These are phyloP conservation scores for Sebastes matsubarae DNA, from an alignment of 2,797 vertebrate species.

Conservation along the genomic window DNA sequence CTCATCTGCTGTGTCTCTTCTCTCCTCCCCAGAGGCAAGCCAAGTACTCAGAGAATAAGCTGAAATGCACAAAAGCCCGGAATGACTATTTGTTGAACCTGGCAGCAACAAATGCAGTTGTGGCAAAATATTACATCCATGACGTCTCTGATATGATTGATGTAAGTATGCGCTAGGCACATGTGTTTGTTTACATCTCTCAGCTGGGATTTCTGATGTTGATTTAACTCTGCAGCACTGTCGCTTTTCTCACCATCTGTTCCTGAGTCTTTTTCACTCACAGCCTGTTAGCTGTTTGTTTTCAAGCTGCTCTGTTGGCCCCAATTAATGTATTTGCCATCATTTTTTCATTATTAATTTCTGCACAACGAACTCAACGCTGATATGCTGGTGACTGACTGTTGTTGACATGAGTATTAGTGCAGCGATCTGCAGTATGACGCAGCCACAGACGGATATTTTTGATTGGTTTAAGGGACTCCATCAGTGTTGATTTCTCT, in stretches of 20 bases:
- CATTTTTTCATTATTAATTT: constrained; percentile 22
- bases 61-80: constrained; percentile 98
- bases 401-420: constrained; percentile 3
- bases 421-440: not conserved
- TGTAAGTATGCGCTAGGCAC: constrained; percentile 83
- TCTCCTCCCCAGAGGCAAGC: constrained; percentile 91
- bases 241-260: constrained; percentile 70
- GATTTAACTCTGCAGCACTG: constrained; percentile 57
- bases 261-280: constrained; percentile 38
- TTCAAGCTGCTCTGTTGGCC: constrained; percentile 54
- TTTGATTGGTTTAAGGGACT: constrained; percentile 28
- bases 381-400: constrained; percentile 17
- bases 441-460: not conserved
- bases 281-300: constrained; percentile 64
- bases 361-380: constrained; percentile 31
- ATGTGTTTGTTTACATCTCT: constrained; percentile 67
- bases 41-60: constrained; percentile 98
- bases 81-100: constrained; percentile 98
- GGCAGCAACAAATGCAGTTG: constrained; percentile 94
- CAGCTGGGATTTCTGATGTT: constrained; percentile 62
- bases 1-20: constrained; percentile 47
- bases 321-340: constrained; percentile 27
- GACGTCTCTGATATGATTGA: constrained; percentile 98
- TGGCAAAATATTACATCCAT: constrained; percentile 98
- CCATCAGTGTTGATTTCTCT: constrained; percentile 21